phyloP scores from a whole-genome alignment of 2,888 invertebrate genomes.

The Schizaphis graminum region DNA sequence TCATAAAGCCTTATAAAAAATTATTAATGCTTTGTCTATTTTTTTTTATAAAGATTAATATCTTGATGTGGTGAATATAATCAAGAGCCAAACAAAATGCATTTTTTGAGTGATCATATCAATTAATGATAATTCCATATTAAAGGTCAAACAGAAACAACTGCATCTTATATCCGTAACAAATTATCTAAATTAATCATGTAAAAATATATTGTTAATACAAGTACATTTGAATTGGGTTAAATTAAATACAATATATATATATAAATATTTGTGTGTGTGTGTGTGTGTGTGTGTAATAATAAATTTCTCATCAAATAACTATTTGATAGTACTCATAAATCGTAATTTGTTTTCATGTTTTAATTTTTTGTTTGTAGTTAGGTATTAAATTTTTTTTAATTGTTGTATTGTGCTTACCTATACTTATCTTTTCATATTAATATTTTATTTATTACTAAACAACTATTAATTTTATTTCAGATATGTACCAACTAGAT shows the following conservation, averaged over 20 bases:
- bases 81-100: neutral
- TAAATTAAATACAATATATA: neutral
- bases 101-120: neutral
- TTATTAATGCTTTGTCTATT: neutral
- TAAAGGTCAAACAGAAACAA: neutral
- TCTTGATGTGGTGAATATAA: neutral
- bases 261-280: neutral
- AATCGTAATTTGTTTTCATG: neutral
- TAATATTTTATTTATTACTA: neutral
- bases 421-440: neutral
- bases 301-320: neutral
- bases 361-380: neutral
- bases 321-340: neutral
- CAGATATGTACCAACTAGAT: constrained; percentile 88
- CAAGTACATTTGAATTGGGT: neutral
- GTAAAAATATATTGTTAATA: neutral
- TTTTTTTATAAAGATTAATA: neutral
- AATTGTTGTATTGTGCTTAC: neutral
- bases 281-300: neutral
- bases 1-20: neutral
- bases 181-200: constrained; percentile 2
- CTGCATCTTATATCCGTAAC: neutral
- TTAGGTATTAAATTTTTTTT: neutral
- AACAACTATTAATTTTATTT: constrained; percentile 69
- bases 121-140: neutral